A percentile compares a stretch with the other conserved stretches of the same genome.
Evolutionary conservation across 2,797 vertebrate species (phyloP).

Genomic region (Etheostoma perlongum): DNA sequence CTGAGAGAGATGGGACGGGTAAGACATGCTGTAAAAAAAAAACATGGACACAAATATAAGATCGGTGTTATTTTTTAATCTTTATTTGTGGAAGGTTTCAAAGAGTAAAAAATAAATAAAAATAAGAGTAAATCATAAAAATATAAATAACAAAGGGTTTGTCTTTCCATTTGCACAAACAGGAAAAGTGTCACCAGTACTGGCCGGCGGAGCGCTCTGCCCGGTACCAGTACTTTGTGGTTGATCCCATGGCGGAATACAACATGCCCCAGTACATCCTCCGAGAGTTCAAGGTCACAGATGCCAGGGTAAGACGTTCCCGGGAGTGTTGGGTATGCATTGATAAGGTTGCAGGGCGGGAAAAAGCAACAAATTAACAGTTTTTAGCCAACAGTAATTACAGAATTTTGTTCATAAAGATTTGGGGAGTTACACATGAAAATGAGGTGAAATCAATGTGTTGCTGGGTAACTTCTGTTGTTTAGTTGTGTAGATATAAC

Average conservation of each 20-base stretch:
- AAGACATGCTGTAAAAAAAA: conserved; percentile 42
- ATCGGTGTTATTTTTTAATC: not conserved
- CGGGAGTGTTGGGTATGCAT: not conserved
- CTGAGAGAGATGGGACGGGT: conserved; percentile 97
- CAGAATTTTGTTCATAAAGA: not conserved
- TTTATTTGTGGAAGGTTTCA: not conserved
- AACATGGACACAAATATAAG: not conserved
- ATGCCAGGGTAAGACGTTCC: conserved; percentile 91
- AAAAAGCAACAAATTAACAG: not conserved
- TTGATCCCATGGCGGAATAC: conserved; percentile 98
- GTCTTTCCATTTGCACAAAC: conserved; percentile 21
- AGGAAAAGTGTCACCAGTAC: conserved; percentile 99
- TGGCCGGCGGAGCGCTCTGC: conserved; percentile 97
- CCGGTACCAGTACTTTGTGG: conserved; percentile 97
- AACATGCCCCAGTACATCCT: conserved; percentile 99
- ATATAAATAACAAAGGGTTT: not conserved
- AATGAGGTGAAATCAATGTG: not conserved
- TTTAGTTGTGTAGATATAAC: not conserved
- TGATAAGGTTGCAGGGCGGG: not conserved
- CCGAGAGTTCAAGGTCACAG: conserved; percentile 97
- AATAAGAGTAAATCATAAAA: not conserved
- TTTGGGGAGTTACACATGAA: not conserved
- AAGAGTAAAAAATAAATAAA: not conserved
- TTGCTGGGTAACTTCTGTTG: not conserved
- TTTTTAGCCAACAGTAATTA: not conserved